Evolutionary conservation across 2,888 invertebrate genomes (phyloP).

Genomic region (Apomyelois bistriatella): DNA sequence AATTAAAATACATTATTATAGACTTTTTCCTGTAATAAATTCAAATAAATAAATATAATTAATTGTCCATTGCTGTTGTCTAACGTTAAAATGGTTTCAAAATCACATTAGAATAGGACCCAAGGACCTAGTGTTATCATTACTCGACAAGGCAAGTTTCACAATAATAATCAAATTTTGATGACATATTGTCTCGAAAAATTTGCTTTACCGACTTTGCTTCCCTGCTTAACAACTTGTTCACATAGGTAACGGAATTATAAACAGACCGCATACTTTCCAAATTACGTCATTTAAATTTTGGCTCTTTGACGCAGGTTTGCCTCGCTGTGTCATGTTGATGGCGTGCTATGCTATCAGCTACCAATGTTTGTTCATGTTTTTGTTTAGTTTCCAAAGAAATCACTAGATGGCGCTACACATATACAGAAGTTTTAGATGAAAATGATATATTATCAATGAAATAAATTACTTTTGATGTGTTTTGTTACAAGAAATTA

Average conservation of each 20-base stretch:
- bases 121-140: no score
- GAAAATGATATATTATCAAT: background rate
- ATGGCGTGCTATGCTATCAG: conserved; percentile 17
- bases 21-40: no score
- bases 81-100: no score
- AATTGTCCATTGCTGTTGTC: no score
- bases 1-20: no score
- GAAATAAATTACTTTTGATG: no score
- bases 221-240: conserved; percentile 23
- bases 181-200: background rate
- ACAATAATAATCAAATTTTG: no score
- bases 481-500: no score
- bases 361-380: conserved; percentile 24
- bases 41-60: no score
- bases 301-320: conserved; percentile 38
- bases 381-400: conserved; percentile 17
- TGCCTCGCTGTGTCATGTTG: conserved; percentile 29
- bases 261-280: conserved; percentile 66
- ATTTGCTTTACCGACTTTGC: conserved; percentile 31
- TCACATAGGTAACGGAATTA: conserved; percentile 52
- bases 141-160: no score
- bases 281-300: conserved; percentile 67
- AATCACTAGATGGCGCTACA: conserved; percentile 42
- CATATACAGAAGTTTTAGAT: background rate
- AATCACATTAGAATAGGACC: no score